Conservation (phyloP, 2,888 invertebrate species). For the Nomada fabriciana region DNA sequence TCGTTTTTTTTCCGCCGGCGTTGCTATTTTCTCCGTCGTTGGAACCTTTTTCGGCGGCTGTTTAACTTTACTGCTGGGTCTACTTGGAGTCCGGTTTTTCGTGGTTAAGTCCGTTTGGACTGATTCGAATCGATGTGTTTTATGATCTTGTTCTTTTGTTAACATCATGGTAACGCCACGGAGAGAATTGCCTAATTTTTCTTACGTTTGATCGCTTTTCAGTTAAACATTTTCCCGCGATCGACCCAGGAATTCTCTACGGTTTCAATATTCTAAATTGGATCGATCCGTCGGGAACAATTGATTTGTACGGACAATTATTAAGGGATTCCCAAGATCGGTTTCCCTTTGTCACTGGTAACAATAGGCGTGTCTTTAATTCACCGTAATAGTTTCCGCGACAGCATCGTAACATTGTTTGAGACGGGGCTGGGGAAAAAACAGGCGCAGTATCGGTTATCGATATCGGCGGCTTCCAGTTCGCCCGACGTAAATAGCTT, state of each 20-base stretch:
- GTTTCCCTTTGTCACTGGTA: conserved; percentile 27
- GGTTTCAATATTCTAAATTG: neutral
- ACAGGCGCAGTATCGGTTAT: conserved; percentile 62
- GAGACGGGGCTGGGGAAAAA: conserved; percentile 38
- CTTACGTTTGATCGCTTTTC: too few relatives aligned
- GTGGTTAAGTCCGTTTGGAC: too few relatives aligned
- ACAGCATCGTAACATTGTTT: conserved; percentile 44
- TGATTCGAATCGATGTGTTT: too few relatives aligned
- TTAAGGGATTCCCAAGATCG: conserved; percentile 31
- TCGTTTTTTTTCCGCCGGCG: too few relatives aligned
- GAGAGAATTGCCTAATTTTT: too few relatives aligned
- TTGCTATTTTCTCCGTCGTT: too few relatives aligned
- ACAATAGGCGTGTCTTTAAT: conserved; percentile 57
- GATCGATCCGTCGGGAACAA: neutral
- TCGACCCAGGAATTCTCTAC: neutral
- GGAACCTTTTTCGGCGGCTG: too few relatives aligned
- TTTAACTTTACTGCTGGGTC: too few relatives aligned
- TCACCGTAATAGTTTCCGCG: conserved; percentile 58
- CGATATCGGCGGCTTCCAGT: conserved; percentile 59
- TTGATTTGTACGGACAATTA: conserved; percentile 17
- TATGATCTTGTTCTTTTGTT: too few relatives aligned
- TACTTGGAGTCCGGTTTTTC: too few relatives aligned
- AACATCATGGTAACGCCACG: too few relatives aligned
- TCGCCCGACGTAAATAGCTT: conserved; percentile 58
- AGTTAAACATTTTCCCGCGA: too few relatives aligned